Evolutionary conservation across 2,888 invertebrate genomes (phyloP), one percentile per base, ranked within the genome.

Genomic region (Malthinus seriepunctatus): DNA sequence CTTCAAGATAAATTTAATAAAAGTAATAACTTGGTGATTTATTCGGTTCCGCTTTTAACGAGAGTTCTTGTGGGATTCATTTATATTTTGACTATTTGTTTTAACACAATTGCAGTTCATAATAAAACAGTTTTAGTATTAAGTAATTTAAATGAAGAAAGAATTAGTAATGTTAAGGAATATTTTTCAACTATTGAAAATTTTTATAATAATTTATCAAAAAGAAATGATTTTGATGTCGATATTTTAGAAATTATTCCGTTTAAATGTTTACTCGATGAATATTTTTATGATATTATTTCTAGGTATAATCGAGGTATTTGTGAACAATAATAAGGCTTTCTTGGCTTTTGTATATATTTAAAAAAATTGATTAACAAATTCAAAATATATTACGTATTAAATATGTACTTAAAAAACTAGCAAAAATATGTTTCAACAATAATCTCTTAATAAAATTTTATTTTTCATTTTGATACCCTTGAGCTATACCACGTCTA

Each of bases 401-500:
- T n/a, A n/a, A n/a, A n/a, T n/a, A n/a, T n/a, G n/a, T n/a, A n/a
- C n/a, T n/a, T n/a, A n/a, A n/a, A 38, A 15, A 23, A 46, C 4
- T 15, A 46, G 23, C 31, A 46, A 15, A 46, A 15, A 10, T 38
- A 23, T 23, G 5, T 23, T 23, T 23, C 2, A 2, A 23, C 23
- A 23, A 23, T 23, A 23, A 23, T n/a, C n/a, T n/a, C n/a, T n/a
- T n/a, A 23, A 3, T 23, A 23, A 23, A 3, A 23, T 23, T 23
- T 47, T 39, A 32, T 12, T 48, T 48, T 73, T 88, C 88, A 75
- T 86, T 85, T 56, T 79, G 79, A 73, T 91, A 91, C 60, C 83
- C 83, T 57, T 84, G 81, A 0, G 95, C 89, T 70, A 93, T 87
- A 0, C 95, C 95, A 67, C 80, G 84, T 9, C 89, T 82, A 0